phyloP scores from a whole-genome alignment of 2,888 invertebrate genomes.

The Pharmacophagus antenor region DNA sequence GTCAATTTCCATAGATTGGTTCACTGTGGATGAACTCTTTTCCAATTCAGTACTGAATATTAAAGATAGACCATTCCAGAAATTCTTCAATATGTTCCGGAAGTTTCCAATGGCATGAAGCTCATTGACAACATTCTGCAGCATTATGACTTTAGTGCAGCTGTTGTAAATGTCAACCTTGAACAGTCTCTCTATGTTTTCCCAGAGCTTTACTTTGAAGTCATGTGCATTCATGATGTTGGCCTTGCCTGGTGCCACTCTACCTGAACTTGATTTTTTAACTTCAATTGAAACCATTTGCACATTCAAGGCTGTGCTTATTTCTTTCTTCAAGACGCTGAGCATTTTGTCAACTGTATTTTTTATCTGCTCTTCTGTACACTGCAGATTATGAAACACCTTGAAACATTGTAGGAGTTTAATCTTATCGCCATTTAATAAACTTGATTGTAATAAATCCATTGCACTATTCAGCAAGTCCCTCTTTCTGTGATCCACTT shows the following conservation, averaged over 20 bases:
- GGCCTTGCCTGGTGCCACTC: slow-evolving; percentile 75
- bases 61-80: slow-evolving; percentile 81
- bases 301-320: slow-evolving; percentile 75
- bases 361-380: slow-evolving; percentile 76
- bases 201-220: slow-evolving; percentile 87
- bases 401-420: slow-evolving; percentile 83
- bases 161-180: slow-evolving; percentile 86
- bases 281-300: slow-evolving; percentile 70
- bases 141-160: slow-evolving; percentile 84
- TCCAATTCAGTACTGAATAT: slow-evolving; percentile 75
- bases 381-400: slow-evolving; percentile 71
- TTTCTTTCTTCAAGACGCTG: slow-evolving; percentile 74
- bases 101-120: slow-evolving; percentile 76
- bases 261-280: slow-evolving; percentile 64
- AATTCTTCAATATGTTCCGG: slow-evolving; percentile 72
- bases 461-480: slow-evolving; percentile 90
- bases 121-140: slow-evolving; percentile 75
- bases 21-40: slow-evolving; percentile 80
- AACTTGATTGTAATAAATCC: slow-evolving; percentile 88
- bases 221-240: slow-evolving; percentile 77
- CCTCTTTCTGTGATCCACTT: slow-evolving; percentile 85
- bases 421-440: slow-evolving; percentile 86
- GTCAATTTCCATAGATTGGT: slow-evolving; percentile 92
- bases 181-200: slow-evolving; percentile 92
- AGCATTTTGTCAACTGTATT: slow-evolving; percentile 76